Evolutionary conservation across 2,888 invertebrate species (phyloP).

Genomic region (Watsonalla cultraria): DNA sequence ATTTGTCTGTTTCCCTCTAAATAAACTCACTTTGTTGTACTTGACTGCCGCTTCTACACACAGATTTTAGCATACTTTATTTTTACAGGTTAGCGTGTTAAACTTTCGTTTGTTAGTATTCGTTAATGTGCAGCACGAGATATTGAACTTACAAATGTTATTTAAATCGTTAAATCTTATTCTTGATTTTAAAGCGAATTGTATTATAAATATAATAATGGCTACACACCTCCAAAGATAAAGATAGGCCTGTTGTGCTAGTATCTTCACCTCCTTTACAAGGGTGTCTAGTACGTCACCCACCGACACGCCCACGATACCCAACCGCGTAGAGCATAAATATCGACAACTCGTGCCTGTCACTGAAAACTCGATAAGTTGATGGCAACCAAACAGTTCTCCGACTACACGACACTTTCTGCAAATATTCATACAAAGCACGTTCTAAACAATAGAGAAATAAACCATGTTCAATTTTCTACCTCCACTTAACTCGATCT

Average conservation of each 20-base stretch:
- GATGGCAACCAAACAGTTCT: conserved; percentile 37
- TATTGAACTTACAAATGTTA: background rate
- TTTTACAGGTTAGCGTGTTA: background rate
- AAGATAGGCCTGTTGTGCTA: conserved; percentile 23
- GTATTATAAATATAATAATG: background rate
- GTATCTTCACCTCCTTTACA: conserved; percentile 29
- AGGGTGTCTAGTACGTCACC: conserved; percentile 27
- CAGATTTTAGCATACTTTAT: background rate
- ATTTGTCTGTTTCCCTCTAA: conserved; percentile 30
- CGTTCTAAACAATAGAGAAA: conserved; percentile 63
- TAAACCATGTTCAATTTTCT: conserved; percentile 59
- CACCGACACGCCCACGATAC: conserved; percentile 40
- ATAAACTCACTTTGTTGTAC: conserved; percentile 18
- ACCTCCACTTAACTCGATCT: conserved; percentile 43
- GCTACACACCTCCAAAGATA: conserved; percentile 23
- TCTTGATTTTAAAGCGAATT: background rate
- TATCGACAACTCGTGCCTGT: conserved; percentile 38
- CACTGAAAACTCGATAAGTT: conserved; percentile 51
- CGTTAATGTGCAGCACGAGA: background rate
- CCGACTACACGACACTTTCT: conserved; percentile 28
- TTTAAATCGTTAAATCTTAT: background rate
- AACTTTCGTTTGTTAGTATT: background rate
- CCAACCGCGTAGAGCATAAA: conserved; percentile 42
- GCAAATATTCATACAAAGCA: conserved; percentile 43
- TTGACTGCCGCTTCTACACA: background rate